phyloP scores from a whole-genome alignment of 2,797 vertebrate species.

The Morelia viridis region DNA sequence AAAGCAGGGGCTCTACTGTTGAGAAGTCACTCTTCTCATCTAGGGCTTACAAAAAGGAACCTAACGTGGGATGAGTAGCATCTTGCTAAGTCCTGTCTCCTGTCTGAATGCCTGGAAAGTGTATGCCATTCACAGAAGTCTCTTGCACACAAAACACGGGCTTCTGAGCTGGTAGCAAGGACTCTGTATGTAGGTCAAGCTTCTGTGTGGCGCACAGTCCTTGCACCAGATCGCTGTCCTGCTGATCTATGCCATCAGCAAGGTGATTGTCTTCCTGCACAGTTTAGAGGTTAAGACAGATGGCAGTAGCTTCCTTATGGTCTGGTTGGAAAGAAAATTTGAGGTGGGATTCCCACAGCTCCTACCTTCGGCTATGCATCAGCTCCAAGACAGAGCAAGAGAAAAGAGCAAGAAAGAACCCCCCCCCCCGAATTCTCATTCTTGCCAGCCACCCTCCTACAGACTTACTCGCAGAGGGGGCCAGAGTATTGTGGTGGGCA shows the following conservation, averaged over 20 bases:
- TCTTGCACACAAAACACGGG: neutral
- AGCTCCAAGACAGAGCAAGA: neutral
- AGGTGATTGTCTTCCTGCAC: neutral
- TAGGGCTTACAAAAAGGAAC: no score
- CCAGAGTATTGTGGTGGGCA: slow-evolving; percentile 78
- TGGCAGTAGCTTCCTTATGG: neutral
- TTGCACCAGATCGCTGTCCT: neutral
- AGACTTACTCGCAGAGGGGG: slow-evolving; percentile 84
- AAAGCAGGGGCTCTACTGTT: no score
- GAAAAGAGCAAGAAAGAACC: no score
- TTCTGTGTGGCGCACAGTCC: neutral
- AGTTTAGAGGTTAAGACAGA: neutral
- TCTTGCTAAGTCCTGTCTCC: neutral
- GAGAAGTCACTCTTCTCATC: no score
- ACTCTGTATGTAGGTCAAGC: neutral
- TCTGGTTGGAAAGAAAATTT: neutral
- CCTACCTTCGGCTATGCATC: neutral
- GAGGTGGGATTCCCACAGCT: no score
- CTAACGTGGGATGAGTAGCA: no score
- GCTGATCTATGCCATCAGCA: neutral
- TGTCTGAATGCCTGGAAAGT: neutral
- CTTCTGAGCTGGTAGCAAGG: neutral
- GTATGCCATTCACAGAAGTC: neutral
- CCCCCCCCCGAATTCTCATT: neutral
- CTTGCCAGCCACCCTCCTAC: no score